Percentiles rank a stretch among this genome's conserved stretches.
Evolutionary conservation across 53 echinoderm and acorn worm species (phyloP).

Genomic region (Patiria pectinifera): DNA sequence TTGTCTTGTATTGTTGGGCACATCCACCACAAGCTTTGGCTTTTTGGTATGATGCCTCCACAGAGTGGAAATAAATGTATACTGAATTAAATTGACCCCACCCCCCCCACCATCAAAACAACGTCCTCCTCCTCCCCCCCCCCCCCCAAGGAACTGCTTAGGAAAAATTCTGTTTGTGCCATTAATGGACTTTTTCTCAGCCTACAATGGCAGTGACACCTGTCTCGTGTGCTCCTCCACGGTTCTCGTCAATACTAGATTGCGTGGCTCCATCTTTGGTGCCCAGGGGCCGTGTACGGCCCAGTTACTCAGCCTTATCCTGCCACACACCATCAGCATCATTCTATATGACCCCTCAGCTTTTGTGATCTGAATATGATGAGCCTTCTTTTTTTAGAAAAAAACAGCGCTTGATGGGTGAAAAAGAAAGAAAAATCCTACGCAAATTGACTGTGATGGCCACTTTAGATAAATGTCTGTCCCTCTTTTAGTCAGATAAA

Average conservation of each 20-base stretch:
- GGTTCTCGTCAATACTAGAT: not conserved
- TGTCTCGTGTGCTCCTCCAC: not conserved
- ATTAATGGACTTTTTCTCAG: not conserved
- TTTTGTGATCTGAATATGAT: not conserved
- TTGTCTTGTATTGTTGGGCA: no score
- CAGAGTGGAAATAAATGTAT: no score
- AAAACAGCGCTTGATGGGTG: not conserved
- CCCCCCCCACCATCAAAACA: no score
- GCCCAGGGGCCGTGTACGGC: not conserved
- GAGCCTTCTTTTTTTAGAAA: not conserved
- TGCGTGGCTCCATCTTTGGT: not conserved
- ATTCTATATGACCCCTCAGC: not conserved
- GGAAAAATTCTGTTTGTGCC: not conserved
- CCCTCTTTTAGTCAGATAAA: not conserved
- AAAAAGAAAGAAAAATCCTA: not conserved
- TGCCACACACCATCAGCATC: not conserved
- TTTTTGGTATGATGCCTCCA: no score
- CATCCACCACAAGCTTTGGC: no score
- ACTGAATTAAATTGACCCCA: no score
- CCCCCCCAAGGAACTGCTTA: no score
- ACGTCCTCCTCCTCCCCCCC: no score
- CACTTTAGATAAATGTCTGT: not conserved
- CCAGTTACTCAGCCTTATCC: not conserved
- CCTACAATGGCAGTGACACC: not conserved
- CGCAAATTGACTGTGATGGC: not conserved